Evolutionary conservation across 37 sponge, comb jelly and placozoan genomes (phyloP).

Genomic region (Geodia barretti): DNA sequence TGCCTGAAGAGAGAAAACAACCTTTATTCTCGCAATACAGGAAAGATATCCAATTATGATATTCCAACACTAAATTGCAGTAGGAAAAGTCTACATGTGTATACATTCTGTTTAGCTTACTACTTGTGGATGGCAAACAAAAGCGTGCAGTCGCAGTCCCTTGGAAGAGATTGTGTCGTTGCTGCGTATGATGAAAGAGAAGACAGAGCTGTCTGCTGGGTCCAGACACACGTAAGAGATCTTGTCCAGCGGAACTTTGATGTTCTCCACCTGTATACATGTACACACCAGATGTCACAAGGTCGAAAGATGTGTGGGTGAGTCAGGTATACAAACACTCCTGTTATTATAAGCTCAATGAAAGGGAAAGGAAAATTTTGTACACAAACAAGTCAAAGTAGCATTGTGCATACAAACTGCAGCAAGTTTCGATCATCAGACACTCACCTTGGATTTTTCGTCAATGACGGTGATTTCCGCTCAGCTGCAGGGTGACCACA

Average conservation of each 20-base stretch:
- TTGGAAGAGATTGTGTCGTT: not conserved
- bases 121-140: not conserved
- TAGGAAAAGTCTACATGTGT: not conserved
- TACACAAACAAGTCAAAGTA: no score
- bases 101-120: not conserved
- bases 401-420: no score
- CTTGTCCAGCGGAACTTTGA: conserved; percentile 31
- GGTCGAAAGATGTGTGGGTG: no score
- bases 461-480: conserved; percentile 12
- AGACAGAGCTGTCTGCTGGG: conserved; percentile 11
- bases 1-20: conserved; percentile 36
- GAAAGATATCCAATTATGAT: no score
- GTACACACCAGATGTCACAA: no score
- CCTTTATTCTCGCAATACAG: no score
- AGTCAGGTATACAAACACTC: not conserved
- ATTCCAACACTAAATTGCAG: no score
- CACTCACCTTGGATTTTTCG: conserved; percentile 34
- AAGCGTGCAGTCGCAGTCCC: conserved; percentile 2
- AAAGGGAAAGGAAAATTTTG: no score
- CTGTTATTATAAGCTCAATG: not conserved
- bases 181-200: conserved; percentile 13
- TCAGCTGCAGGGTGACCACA: conserved; percentile 15
- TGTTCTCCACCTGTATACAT: conserved; percentile 8
- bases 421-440: not conserved
- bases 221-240: conserved; percentile 48